phyloP scores from a whole-genome alignment of 2,797 vertebrate species.

The Lates japonicus region DNA sequence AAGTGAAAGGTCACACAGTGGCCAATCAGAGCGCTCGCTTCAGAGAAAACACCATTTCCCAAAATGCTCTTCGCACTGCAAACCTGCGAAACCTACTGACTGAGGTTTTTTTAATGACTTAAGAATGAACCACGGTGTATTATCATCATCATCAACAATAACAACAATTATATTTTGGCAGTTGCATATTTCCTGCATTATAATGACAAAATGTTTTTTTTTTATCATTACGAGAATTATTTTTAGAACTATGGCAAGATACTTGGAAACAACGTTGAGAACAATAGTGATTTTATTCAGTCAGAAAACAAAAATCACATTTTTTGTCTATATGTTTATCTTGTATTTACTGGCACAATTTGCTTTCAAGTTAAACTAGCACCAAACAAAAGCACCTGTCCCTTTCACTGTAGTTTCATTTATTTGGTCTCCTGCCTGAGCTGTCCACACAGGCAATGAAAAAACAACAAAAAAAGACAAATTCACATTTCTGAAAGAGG shows the following conservation, averaged over 20 bases:
- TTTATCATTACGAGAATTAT: neutral
- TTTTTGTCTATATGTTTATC: neutral
- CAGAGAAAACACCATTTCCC: conserved; percentile 65
- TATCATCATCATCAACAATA: neutral
- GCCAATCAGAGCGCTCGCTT: conserved; percentile 68
- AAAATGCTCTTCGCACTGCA: conserved; percentile 35
- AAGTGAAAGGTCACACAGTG: conserved; percentile 56
- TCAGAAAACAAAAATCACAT: neutral
- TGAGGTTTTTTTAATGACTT: neutral
- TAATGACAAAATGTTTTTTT: no score
- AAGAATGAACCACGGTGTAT: neutral
- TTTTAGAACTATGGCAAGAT: neutral
- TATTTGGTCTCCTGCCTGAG: no score
- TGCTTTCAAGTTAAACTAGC: neutral
- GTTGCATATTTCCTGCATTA: neutral
- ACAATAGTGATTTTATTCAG: neutral
- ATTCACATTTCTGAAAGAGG: neutral
- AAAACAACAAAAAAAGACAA: neutral
- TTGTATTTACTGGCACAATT: neutral
- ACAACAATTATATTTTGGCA: neutral
- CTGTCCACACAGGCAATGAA: no score
- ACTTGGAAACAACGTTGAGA: neutral
- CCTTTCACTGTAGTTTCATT: no score
- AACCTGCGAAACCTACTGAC: neutral
- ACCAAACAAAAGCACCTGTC: neutral